A percentile compares a stretch with the other conserved stretches of the same genome.
Conservation (phyloP, 35 echinoderm and acorn worm species). For the Holothuria glaberrima region DNA sequence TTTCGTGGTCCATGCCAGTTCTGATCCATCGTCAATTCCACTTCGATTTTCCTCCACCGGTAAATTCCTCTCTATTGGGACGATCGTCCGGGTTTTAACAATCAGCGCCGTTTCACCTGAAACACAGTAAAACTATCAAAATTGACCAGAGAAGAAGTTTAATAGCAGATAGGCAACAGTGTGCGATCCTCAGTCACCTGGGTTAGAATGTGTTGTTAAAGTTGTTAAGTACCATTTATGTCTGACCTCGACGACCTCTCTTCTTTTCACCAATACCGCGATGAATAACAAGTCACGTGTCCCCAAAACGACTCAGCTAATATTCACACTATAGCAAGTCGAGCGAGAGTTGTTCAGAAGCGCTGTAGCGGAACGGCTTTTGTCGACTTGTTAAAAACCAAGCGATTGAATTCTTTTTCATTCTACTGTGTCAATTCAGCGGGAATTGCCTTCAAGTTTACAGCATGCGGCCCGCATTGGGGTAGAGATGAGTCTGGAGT, state of each 20-base stretch:
- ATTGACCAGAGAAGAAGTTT: conserved; percentile 36
- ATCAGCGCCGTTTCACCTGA: neutral
- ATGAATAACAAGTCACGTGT: conserved; percentile 52
- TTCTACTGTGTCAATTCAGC: neutral
- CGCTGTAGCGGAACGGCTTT: conserved; percentile 45
- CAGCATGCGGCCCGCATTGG: no score
- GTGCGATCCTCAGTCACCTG: conserved; percentile 53
- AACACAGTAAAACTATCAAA: neutral
- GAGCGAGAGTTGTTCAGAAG: conserved; percentile 25
- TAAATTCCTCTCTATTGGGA: conserved; percentile 4
- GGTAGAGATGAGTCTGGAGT: neutral
- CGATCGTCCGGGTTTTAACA: neutral
- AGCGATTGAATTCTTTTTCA: neutral
- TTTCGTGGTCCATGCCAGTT: conserved; percentile 22
- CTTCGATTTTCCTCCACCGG: neutral
- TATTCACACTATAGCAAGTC: neutral
- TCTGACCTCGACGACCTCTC: conserved; percentile 42
- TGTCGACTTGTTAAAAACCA: neutral
- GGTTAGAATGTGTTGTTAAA: conserved; percentile 62
- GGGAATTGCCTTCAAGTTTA: no score
- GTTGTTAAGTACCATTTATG: conserved; percentile 62
- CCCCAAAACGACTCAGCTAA: neutral
- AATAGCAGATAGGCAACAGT: conserved; percentile 28
- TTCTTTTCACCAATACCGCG: conserved; percentile 55
- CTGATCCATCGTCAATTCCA: conserved; percentile 26